Evolutionary conservation across 2,113 vertebrate species (phyloP).

Genomic region (Chloebia gouldiae): DNA sequence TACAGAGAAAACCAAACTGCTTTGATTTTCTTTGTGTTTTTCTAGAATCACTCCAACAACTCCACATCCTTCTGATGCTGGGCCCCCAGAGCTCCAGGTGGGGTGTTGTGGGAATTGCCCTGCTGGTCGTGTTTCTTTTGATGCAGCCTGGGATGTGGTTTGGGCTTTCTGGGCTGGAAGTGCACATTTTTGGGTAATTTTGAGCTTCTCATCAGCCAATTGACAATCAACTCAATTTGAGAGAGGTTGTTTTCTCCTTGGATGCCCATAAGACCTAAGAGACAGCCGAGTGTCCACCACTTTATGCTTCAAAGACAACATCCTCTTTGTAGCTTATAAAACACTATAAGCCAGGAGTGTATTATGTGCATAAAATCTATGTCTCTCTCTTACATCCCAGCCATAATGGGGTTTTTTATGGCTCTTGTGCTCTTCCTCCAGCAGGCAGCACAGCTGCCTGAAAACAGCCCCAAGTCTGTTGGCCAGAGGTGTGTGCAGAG

Average conservation of each 20-base stretch:
- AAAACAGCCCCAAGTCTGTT: not conserved
- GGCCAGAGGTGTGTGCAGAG: not conserved
- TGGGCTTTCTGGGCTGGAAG: not conserved
- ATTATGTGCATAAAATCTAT: not conserved
- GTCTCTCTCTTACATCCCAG: not conserved
- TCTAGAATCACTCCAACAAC: not conserved
- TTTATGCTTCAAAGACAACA: constrained; percentile 28
- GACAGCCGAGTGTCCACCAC: not conserved
- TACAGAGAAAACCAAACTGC: not conserved
- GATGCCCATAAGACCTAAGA: not conserved
- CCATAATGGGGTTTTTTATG: not conserved
- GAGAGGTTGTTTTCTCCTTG: not conserved
- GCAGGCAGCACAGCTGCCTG: not conserved
- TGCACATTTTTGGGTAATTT: not conserved
- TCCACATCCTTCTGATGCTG: not conserved
- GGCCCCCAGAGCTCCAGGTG: not conserved
- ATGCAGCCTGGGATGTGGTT: not conserved
- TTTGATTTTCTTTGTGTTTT: not conserved
- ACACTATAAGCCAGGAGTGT: not conserved
- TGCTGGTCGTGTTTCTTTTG: not conserved
- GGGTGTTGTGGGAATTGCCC: fast-evolving
- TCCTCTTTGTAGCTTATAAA: constrained; percentile 17
- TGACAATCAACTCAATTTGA: not conserved
- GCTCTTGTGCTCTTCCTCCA: not conserved
- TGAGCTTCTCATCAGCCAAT: not conserved